Evolutionary conservation across 2,888 invertebrate species (phyloP).

Genomic region (Malacosoma neustria): DNA sequence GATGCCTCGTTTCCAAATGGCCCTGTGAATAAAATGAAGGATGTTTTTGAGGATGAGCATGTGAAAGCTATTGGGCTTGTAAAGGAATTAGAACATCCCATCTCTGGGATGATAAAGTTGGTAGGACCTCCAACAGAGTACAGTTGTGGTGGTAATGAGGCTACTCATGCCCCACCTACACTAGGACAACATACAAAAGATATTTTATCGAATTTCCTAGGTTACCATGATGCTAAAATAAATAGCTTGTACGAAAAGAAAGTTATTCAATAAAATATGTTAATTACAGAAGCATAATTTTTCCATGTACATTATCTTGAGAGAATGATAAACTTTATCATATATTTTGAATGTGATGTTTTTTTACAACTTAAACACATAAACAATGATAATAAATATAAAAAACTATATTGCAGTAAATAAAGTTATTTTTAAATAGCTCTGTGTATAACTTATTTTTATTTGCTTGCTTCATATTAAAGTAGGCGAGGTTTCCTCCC

Average conservation of each 20-base stretch:
- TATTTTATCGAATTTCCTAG: constrained; percentile 80
- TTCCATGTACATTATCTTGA: too few species aligned
- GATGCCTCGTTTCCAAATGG: constrained; percentile 89
- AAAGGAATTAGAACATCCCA: constrained; percentile 80
- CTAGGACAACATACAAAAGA: constrained; percentile 92
- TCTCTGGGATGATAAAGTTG: constrained; percentile 81
- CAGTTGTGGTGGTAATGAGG: constrained; percentile 81
- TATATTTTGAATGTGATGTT: constrained; percentile 5
- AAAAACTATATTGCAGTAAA: too few species aligned
- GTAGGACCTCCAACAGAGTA: constrained; percentile 92
- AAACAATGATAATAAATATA: neutral
- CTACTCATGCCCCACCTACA: constrained; percentile 84
- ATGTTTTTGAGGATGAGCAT: constrained; percentile 93
- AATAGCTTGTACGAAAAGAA: constrained; percentile 65
- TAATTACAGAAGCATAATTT: too few species aligned
- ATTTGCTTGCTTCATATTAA: too few species aligned
- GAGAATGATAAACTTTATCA: constrained; percentile 2
- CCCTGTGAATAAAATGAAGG: constrained; percentile 89
- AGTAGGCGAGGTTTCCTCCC: too few species aligned
- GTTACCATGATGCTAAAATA: constrained; percentile 77
- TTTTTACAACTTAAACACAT: neutral
- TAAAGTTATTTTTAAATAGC: too few species aligned
- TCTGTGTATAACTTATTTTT: too few species aligned
- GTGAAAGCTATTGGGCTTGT: constrained; percentile 83
- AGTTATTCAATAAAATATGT: constrained; percentile 34